Evolutionary conservation across 1,140 invertebrate genomes (phyloP).

Genomic region (Hypsibius dujardini): DNA sequence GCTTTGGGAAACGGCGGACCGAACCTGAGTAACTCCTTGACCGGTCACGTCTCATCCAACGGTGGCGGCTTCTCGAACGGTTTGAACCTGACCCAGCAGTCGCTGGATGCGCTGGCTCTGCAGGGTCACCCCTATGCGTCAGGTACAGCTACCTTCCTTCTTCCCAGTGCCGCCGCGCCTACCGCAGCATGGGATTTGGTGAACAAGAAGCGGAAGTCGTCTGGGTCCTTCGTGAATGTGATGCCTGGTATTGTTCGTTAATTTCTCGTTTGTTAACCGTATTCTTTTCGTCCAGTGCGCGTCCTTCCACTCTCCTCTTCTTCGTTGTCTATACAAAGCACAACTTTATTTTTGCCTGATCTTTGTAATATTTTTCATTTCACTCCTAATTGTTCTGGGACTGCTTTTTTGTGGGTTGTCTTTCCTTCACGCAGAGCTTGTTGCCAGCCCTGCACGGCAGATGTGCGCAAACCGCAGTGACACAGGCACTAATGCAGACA

Average conservation of each 20-base stretch:
- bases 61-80: neutral
- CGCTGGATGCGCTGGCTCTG: slow-evolving; percentile 1
- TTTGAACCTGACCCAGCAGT: neutral
- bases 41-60: neutral
- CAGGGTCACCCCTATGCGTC: neutral
- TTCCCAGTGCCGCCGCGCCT: neutral
- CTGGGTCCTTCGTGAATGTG: neutral
- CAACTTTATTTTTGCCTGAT: neutral
- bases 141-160: neutral
- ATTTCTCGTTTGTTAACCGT: neutral
- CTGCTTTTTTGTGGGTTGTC: too few species aligned
- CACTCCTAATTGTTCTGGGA: too few species aligned
- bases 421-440: too few species aligned
- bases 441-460: too few species aligned
- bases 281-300: neutral
- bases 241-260: slow-evolving; percentile 6
- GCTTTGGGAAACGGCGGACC: neutral
- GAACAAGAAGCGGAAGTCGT: neutral
- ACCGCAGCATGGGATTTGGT: neutral
- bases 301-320: neutral
- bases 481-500: too few species aligned
- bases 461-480: too few species aligned
- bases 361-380: neutral
- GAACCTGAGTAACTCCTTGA: neutral
- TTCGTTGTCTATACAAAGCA: neutral